Evolutionary conservation across 2,113 vertebrate genomes (phyloP), one percentile per base, ranked within the genome.

Genomic region (Hyperoodon ampullatus): DNA sequence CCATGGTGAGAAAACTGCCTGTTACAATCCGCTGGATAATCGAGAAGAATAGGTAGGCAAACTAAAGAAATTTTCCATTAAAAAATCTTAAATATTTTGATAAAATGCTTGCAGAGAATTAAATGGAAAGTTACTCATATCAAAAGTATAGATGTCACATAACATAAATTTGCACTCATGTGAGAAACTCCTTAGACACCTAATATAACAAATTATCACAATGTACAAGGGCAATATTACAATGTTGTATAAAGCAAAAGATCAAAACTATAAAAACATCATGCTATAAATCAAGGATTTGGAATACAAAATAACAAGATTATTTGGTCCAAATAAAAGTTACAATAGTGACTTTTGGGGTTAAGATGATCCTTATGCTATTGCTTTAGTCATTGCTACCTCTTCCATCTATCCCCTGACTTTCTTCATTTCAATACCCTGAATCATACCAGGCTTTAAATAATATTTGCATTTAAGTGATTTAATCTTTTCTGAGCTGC

Each of bases 401-500:
- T 60, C n/a, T 35, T 4, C 6, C 53, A 70, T 23, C 19, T 44
- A 39, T 55, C 28, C 7, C 0, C 55, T 42, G 55, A 35, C 72
- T 94, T 82, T 39, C 65, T n/a, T 88, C n/a, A 47, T 72, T 94
- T 88, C 74, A 68, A n/a, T 93, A 66, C 15, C 65, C 35, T 88
- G 78, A 95, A 84, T 33, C 39, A 35, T 47, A 50, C 6, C 4
- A 19, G 10, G 28, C 72, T 84, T 93, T 92, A 85, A 96, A 84
- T 96, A 68, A 88, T 90, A 86, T 90, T 93, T 82, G 68, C 85
- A 60, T 77, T 74, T 92, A 63, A 44, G 28, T 71, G 75, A 95
- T 88, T 90, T 72, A 92, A 94, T 97, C 78, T 93, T 93, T 92
- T 93, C 85, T 68, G 42, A 95, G 44, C 60, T 70, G n/a, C n/a